A percentile compares a stretch with the other conserved stretches of the same genome.
These are phyloP conservation scores for Odontomachus brunneus DNA, from an alignment of 1,140 invertebrate genomes.

Conservation along the genomic window DNA sequence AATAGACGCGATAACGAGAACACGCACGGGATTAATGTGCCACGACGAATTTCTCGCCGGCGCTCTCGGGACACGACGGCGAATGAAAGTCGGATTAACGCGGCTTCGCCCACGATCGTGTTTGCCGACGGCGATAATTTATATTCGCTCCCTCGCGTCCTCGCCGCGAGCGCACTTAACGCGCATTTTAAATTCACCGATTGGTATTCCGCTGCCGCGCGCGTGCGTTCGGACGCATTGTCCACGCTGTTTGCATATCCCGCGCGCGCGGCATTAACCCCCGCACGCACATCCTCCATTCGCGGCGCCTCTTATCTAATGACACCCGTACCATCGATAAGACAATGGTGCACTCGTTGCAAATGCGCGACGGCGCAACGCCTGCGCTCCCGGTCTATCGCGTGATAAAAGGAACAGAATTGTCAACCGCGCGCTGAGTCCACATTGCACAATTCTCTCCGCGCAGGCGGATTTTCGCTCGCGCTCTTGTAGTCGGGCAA, in stretches of 20 bases:
- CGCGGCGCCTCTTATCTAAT: conserved; percentile 35
- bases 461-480: neutral
- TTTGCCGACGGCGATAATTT: conserved; percentile 44
- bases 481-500: neutral
- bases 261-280: neutral
- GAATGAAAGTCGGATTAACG: conserved; percentile 54
- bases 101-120: conserved; percentile 42
- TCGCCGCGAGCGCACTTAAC: conserved; percentile 17
- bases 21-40: conserved; percentile 37
- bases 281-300: conserved; percentile 24
- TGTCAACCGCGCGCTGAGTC: neutral
- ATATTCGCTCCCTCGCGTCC: conserved; percentile 16
- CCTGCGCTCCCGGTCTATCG: neutral
- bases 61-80: conserved; percentile 33
- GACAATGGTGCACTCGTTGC: conserved; percentile 33
- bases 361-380: conserved; percentile 20
- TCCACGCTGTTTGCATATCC: conserved; percentile 1
- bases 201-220: conserved; percentile 8
- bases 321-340: conserved; percentile 48
- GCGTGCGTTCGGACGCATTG: conserved; percentile 2
- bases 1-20: conserved; percentile 45
- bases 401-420: conserved; percentile 23
- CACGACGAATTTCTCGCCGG: conserved; percentile 45
- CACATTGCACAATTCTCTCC: conserved; percentile 8
- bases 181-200: conserved; percentile 13